A percentile compares a stretch with the other conserved stretches of the same genome.
These are phyloP conservation scores for Hyaena hyaena DNA, from an alignment of 2,113 vertebrate species.

Conservation along the genomic window DNA sequence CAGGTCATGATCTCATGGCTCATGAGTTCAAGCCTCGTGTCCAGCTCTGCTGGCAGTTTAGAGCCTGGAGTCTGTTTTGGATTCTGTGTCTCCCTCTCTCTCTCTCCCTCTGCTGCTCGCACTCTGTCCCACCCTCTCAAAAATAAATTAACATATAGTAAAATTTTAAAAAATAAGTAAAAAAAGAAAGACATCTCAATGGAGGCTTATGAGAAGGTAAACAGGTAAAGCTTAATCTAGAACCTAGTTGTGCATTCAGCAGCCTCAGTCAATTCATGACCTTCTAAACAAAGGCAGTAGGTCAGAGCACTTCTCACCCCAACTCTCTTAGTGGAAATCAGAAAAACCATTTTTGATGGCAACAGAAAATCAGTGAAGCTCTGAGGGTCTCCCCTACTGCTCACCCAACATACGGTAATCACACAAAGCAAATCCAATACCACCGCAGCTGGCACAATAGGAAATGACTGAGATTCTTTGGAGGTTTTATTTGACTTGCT, in stretches of 20 bases:
- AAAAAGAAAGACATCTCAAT: neutral
- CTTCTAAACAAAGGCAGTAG: neutral
- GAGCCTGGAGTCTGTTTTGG: too few species aligned
- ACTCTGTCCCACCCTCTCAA: too few species aligned
- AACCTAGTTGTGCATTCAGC: neutral
- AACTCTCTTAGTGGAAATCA: neutral
- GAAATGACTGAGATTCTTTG: constrained; percentile 18
- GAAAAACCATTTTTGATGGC: neutral
- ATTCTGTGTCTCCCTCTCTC: too few species aligned
- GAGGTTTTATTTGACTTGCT: neutral
- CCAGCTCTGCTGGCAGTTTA: too few species aligned
- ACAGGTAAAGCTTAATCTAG: constrained; percentile 19
- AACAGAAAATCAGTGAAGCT: neutral
- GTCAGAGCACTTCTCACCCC: neutral
- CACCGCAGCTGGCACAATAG: neutral
- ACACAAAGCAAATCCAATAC: neutral
- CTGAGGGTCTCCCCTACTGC: neutral
- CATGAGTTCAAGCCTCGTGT: too few species aligned
- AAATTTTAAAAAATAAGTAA: too few species aligned
- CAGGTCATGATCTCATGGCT: too few species aligned
- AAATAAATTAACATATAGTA: too few species aligned
- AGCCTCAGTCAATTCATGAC: constrained; percentile 2
- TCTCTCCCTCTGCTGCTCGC: too few species aligned
- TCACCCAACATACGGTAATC: neutral
- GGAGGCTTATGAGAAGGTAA: neutral